Percentiles rank a stretch among this genome's conserved stretches.
phyloP scores from a whole-genome alignment of 1,140 invertebrate species.

The Drosophila elegans region DNA sequence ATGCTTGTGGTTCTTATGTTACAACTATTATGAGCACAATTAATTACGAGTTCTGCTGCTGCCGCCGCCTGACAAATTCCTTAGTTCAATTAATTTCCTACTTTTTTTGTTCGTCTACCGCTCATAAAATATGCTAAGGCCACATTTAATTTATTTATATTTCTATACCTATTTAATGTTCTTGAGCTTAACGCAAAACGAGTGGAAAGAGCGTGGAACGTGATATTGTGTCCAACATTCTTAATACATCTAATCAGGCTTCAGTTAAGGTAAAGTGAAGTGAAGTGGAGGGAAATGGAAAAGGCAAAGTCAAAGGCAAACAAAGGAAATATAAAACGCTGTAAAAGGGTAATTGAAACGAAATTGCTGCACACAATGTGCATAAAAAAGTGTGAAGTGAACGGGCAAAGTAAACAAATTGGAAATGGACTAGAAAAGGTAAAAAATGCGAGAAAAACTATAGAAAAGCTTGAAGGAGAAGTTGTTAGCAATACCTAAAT shows the following conservation, averaged over 20 bases:
- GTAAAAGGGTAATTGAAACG: constrained; percentile 31
- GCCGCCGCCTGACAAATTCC: constrained; percentile 40
- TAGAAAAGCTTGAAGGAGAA: constrained; percentile 5
- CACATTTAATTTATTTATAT: constrained; percentile 71
- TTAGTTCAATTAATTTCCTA: constrained; percentile 38
- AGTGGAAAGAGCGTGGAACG: constrained; percentile 13
- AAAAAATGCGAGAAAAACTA: constrained; percentile 5
- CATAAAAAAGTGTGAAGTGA: constrained; percentile 19
- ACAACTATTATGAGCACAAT: constrained; percentile 74
- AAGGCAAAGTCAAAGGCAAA: constrained; percentile 16
- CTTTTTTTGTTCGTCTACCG: constrained; percentile 31
- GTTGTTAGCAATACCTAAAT: constrained; percentile 14
- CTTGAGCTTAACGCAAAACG: constrained; percentile 52
- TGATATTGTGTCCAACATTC: constrained; percentile 12
- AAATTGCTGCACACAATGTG: constrained; percentile 42
- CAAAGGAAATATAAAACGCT: constrained; percentile 36
- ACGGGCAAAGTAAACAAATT: constrained; percentile 22
- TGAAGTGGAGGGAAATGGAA: constrained; percentile 2
- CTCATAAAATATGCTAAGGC: constrained; percentile 79
- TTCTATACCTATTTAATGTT: constrained; percentile 40
- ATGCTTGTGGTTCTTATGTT: constrained; percentile 37
- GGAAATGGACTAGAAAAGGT: constrained; percentile 7
- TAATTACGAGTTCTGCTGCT: constrained; percentile 30
- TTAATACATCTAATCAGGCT: constrained; percentile 51
- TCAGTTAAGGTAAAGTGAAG: constrained; percentile 19